Evolutionary conservation across 2,113 vertebrate genomes (phyloP), one percentile per base, ranked within the genome.

Genomic region (Caretta caretta): DNA sequence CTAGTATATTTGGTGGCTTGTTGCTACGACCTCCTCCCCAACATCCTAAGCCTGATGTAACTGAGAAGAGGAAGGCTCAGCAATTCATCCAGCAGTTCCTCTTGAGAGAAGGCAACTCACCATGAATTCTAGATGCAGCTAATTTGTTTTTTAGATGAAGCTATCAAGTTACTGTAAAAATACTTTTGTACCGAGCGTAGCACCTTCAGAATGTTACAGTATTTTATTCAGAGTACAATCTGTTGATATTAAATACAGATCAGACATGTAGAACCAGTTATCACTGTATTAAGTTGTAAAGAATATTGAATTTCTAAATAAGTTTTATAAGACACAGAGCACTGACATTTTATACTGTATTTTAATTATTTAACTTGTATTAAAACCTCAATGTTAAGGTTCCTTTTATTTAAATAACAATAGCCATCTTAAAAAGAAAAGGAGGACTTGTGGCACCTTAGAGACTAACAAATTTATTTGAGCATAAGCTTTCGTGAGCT

Each of bases 81-180:
- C 99, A 99, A 22, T 99, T 99, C 65, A 98, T 99, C 96, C 98
- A 94, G 14, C 99, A 99, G 88, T 99, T 99, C 97, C 98, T 99
- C 53, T 0, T 88, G 49, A 90, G 51, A 57, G 89, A 94, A 96
- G 89, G 97, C 22, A 72, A 96, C 42, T 93, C 86, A 38, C 87
- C 92, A 0, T 98, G 98, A 98, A 46, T 54, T 56, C 38, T 90
- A 5, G 53, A 86, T 54, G 56, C 65, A 22, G n/a, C 92, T 42
- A 0, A 80, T 88, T 51, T 59, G 59, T 17, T 20, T 87, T 86
- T 96, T 94, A 94, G 42, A 78, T 29, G 42, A 78, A 78, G 22
- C 35, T 57, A 3, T 16, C n/a, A n/a, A 89, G 38, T 86, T 22
- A 84, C 87, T 97, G 96, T 96, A 97, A 95, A 94, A 59, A 80